Percentiles rank a stretch among this genome's conserved stretches.
Conservation (phyloP, 1,140 invertebrate species). For the Camponotus vicinus region DNA sequence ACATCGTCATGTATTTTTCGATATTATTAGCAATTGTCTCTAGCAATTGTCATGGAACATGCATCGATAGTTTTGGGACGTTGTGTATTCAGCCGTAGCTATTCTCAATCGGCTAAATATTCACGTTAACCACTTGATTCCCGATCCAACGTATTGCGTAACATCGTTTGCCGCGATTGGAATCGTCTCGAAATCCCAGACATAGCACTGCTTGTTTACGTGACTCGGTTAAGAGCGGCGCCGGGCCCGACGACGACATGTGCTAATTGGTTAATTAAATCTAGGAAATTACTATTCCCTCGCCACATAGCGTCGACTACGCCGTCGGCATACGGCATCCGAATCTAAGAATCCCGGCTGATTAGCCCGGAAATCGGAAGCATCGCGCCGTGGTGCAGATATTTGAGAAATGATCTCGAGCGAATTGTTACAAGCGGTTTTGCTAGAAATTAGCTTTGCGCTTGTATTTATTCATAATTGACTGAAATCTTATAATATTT, state of each 20-base stretch:
- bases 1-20: background rate
- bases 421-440: conserved; percentile 8
- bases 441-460: background rate
- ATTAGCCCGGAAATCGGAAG: conserved; percentile 71
- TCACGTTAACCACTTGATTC: conserved; percentile 49
- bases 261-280: conserved; percentile 85
- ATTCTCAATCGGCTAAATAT: conserved; percentile 42
- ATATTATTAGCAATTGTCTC: background rate
- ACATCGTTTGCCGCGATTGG: conserved; percentile 57
- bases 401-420: conserved; percentile 22
- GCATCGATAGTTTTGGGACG: conserved; percentile 13
- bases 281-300: conserved; percentile 83
- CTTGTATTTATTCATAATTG: background rate
- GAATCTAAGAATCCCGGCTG: conserved; percentile 78
- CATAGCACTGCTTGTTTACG: conserved; percentile 79
- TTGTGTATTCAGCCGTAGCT: background rate
- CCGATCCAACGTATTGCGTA: conserved; percentile 58
- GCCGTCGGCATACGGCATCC: conserved; percentile 75
- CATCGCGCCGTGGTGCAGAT: background rate
- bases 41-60: background rate
- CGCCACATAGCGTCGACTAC: conserved; percentile 70
- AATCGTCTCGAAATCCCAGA: conserved; percentile 77
- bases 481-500: background rate
- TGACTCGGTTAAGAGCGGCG: conserved; percentile 79
- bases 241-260: conserved; percentile 74